A percentile compares a stretch with the other conserved stretches of the same genome.
These are phyloP conservation scores for Perccottus glenii DNA, from an alignment of 2,113 vertebrate genomes.

Conservation along the genomic window DNA sequence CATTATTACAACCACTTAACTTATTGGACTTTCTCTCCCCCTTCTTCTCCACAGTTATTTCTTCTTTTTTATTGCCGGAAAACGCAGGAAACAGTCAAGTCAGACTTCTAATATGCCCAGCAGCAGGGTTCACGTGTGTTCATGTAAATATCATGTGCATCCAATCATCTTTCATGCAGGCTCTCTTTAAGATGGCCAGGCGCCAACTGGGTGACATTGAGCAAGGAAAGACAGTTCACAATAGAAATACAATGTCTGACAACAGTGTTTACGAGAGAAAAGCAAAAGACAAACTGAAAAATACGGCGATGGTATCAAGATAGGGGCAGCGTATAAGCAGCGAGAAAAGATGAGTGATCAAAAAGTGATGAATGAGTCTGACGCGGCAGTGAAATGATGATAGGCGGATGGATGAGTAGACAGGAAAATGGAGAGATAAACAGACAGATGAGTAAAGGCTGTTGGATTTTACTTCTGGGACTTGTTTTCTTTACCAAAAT, in stretches of 20 bases:
- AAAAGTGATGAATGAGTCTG: constrained; percentile 70
- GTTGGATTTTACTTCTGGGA: constrained; percentile 44
- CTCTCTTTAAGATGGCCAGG: constrained; percentile 17
- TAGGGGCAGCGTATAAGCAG: constrained; percentile 38
- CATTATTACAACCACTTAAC: constrained; percentile 80
- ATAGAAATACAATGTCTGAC: constrained; percentile 34
- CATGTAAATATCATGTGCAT: constrained; percentile 19
- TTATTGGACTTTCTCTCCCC: constrained; percentile 64
- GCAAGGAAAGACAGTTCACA: constrained; percentile 11
- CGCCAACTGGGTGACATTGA: constrained; percentile 67
- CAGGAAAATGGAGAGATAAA: constrained; percentile 60
- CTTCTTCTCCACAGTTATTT: background rate
- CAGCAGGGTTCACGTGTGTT: constrained; percentile 6
- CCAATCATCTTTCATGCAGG: constrained; percentile 15
- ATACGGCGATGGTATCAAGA: constrained; percentile 48
- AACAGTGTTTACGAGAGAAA: constrained; percentile 43
- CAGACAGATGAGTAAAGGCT: constrained; percentile 63
- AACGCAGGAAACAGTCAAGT: background rate
- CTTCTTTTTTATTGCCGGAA: background rate
- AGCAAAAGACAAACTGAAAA: constrained; percentile 36
- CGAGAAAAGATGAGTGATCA: constrained; percentile 52
- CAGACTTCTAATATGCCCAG: constrained; percentile 3
- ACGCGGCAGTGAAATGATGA: constrained; percentile 59
- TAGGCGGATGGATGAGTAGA: constrained; percentile 69
- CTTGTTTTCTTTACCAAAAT: constrained; percentile 28